phyloP scores from a whole-genome alignment of 2,888 invertebrate species.

The Tolmerus cingulatus region DNA sequence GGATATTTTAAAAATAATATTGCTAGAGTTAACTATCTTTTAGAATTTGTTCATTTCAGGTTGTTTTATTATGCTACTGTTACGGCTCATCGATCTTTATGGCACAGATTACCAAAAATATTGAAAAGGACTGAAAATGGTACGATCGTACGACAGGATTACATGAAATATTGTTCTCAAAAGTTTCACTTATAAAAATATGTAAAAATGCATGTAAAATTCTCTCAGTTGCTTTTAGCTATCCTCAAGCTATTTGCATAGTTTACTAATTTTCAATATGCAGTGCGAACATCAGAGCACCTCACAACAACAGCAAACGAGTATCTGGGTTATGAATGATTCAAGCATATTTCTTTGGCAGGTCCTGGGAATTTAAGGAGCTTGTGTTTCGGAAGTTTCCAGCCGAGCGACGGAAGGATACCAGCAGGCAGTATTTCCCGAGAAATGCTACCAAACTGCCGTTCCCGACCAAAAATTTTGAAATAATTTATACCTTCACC shows the following conservation, averaged over 20 bases:
- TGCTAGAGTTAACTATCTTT: too few species aligned
- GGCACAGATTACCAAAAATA: too few species aligned
- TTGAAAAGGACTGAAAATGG: too few species aligned
- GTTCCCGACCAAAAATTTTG: neutral
- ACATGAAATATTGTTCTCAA: neutral
- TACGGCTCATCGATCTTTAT: too few species aligned
- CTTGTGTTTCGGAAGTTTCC: neutral
- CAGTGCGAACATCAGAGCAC: neutral
- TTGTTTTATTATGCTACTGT: too few species aligned
- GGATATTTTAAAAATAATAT: too few species aligned
- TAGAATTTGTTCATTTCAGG: too few species aligned
- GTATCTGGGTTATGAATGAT: neutral
- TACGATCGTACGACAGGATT: neutral
- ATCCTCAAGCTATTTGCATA: neutral
- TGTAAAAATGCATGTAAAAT: neutral
- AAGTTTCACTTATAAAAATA: neutral
- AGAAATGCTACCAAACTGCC: neutral
- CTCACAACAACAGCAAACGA: neutral
- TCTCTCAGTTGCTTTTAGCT: neutral
- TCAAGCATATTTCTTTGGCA: neutral
- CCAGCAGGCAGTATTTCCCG: neutral
- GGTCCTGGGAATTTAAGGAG: neutral
- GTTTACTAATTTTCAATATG: neutral
- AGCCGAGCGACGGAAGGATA: neutral
- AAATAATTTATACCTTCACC: neutral